Evolutionary conservation across 2,113 vertebrate species (phyloP).

Genomic region (Chaetorhynchus papuensis): DNA sequence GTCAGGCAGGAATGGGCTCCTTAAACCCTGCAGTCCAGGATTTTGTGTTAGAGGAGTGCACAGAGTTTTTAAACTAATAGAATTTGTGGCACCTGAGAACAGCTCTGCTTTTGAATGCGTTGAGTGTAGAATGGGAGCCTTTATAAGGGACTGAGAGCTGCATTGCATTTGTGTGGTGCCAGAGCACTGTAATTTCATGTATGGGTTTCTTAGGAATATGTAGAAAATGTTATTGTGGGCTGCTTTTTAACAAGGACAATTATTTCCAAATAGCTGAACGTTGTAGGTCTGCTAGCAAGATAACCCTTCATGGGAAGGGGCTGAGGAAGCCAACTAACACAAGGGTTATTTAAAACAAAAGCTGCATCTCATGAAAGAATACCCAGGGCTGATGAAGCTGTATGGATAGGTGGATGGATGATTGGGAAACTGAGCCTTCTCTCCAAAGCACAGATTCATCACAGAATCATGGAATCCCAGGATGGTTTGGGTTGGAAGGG

Average conservation of each 20-base stretch:
- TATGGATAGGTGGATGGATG: neutral
- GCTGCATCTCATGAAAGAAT: neutral
- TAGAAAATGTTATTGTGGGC: conserved; percentile 46
- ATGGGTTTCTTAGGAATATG: conserved; percentile 24
- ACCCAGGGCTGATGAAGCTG: neutral
- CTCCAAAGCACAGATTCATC: neutral
- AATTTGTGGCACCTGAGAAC: conserved; percentile 57
- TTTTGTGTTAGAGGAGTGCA: conserved; percentile 42
- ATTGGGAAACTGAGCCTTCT: neutral
- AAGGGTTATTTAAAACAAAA: neutral
- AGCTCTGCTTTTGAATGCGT: conserved; percentile 44
- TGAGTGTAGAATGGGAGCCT: conserved; percentile 40
- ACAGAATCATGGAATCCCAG: neutral
- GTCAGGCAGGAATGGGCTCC: conserved; percentile 77
- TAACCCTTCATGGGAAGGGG: neutral
- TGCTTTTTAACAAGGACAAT: conserved; percentile 41
- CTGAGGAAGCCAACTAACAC: neutral
- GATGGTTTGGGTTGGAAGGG: neutral
- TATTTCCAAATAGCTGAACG: neutral
- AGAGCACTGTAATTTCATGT: conserved; percentile 29
- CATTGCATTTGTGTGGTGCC: neutral
- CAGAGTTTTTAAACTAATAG: conserved; percentile 35
- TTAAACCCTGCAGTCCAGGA: conserved; percentile 48
- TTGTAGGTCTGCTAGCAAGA: neutral
- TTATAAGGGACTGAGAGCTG: conserved; percentile 31